Evolutionary conservation across 1,140 invertebrate genomes (phyloP).

Genomic region (Sarcophaga bullata): DNA sequence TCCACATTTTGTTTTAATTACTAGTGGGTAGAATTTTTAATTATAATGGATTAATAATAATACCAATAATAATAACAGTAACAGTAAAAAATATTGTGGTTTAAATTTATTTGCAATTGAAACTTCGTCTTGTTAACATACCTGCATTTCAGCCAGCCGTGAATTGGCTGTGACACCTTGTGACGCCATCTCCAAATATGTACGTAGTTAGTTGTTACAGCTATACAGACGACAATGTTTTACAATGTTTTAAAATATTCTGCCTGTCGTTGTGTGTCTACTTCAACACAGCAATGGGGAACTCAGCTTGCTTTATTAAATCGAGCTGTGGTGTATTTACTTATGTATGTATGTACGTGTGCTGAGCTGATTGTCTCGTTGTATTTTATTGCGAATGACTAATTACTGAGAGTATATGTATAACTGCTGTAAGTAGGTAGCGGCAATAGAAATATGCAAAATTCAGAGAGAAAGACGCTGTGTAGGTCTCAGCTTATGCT

Average conservation of each 20-base stretch:
- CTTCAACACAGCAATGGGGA: not conserved
- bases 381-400: slow-evolving; percentile 6
- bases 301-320: not conserved
- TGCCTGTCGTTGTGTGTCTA: not conserved
- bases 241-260: not conserved
- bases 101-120: not conserved
- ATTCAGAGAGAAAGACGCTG: slow-evolving; percentile 1
- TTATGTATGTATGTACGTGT: not conserved
- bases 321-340: not conserved
- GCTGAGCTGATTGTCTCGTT: not conserved
- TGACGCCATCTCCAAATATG: slow-evolving; percentile 62
- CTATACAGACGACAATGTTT: not conserved
- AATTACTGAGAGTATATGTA: not conserved
- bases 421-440: not conserved
- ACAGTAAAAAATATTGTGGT: no score
- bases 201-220: slow-evolving; percentile 4
- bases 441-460: not conserved
- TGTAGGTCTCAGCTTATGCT: not conserved
- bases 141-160: slow-evolving; percentile 70
- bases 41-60: no score
- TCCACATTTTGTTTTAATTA: no score
- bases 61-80: no score
- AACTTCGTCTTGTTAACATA: slow-evolving; percentile 54
- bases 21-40: no score
- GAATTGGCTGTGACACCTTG: slow-evolving; percentile 62